phyloP scores from a whole-genome alignment of 2,797 vertebrate species.

The Helicolenus hilgendorfi region DNA sequence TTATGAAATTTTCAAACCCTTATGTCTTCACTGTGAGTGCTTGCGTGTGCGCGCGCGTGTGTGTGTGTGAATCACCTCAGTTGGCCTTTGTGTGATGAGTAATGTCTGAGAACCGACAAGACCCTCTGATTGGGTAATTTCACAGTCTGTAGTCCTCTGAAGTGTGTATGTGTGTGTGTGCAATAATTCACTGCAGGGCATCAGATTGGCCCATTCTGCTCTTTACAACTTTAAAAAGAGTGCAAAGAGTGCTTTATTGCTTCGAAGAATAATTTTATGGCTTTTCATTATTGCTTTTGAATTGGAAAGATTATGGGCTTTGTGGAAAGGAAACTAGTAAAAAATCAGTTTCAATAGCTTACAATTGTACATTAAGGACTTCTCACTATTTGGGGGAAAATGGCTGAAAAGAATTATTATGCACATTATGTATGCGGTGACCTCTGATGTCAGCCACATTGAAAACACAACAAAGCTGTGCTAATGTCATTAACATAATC shows the following conservation, averaged over 20 bases:
- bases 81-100: conserved; percentile 65
- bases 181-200: conserved; percentile 69
- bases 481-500: conserved; percentile 9
- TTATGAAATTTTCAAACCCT: conserved; percentile 65
- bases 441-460: conserved; percentile 26
- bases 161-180: conserved; percentile 9
- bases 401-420: conserved; percentile 29
- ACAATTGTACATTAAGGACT: conserved; percentile 40
- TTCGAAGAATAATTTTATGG: conserved; percentile 71
- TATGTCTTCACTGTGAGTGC: conserved; percentile 31
- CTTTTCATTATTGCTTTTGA: conserved; percentile 72
- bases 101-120: conserved; percentile 71
- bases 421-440: conserved; percentile 10
- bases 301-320: conserved; percentile 71
- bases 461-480: conserved; percentile 12
- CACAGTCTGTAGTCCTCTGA: conserved; percentile 66
- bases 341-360: conserved; percentile 49
- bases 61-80: conserved; percentile 29
- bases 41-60: not conserved
- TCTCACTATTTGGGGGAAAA: conserved; percentile 11
- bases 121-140: conserved; percentile 75
- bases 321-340: conserved; percentile 56
- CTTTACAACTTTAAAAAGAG: conserved; percentile 70
- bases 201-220: conserved; percentile 63
- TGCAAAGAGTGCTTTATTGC: conserved; percentile 58